Evolutionary conservation across 2,113 vertebrate genomes (phyloP), one percentile per base, ranked within the genome.

Genomic region (Danionella cerebrum): DNA sequence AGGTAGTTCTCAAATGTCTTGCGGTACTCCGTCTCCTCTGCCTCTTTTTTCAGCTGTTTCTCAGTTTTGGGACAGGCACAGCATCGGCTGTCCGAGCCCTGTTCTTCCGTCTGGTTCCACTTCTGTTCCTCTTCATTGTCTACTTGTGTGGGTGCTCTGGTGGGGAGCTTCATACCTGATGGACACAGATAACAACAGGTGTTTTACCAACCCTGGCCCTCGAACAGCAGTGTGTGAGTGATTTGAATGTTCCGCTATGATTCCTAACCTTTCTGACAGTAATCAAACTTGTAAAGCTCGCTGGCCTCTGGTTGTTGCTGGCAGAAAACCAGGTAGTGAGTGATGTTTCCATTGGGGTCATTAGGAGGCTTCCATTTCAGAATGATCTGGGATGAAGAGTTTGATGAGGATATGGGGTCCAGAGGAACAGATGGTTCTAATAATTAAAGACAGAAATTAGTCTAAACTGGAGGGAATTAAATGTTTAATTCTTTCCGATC

Each of bases 1-100:
- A 99, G 90, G 66, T 97, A 99, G 69, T 99, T 92, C 82, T 99
- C 95, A 0, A 99, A 99, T 0, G 88, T 92, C 83, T 99, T 98
- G 79, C 91, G 80, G 77, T 95, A 99, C 1, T 92, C 90, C 0
- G 91, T 90, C 71, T 99, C 95, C 42, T 94, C 92, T 18, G 91
- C 87, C 76, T 99, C 95, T 78, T 93, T 94, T 55, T 94, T 92
- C 5, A 98, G 92, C 67, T 99, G 90, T 0, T 84, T 85, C 69
- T 98, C 94, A 0, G 94, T 97, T 82, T 98, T 98, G 0, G 96
- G 96, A 24, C 95, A 99, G 31, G 89, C 79, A 5, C 96, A 99
- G 70, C 95, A 98, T 1, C 83, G 83, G 0, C 84, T 88, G 0
- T 79, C 79, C 0, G 86, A 67, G 0, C 89, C 88, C 6, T 89